Base-by-base conservation (phyloP, 1,140 invertebrate species). In the Cotesia chilonis region DNA sequence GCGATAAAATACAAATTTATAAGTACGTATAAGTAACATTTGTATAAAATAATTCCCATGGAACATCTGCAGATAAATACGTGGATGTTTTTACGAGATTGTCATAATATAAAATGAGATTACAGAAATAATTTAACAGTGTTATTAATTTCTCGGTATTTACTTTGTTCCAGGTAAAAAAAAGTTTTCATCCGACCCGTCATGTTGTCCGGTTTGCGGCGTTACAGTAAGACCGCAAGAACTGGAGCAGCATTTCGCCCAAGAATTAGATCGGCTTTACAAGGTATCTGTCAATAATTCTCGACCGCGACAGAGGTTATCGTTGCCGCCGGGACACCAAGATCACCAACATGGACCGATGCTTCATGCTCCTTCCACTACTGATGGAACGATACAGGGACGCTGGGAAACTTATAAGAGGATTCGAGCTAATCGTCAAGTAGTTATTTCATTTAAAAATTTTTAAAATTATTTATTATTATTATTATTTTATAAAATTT, bases 391-490 rank as follows among this genome's bases (percentile, higher is more conserved):
- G 77, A 90, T 91, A 72, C 92, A 94, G 75, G 92, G 92, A 68
- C 87, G 94, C 81, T 94, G 93, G 92, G 93, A 94, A 90, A 94
- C 93, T 20, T 95, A 94, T 83, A 92, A 94, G 82, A 88, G 94
- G 76, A 93, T 96, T 74, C 91, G 93, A 78, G 91, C 91, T 57
- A 96, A 96, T 82, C 88, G 94, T 78, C 93, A 94, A 79, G 91
- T 92, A 74, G 86, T 92, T 82, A 60, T 47, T 47, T 57, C 10
- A 64, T n/a, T n/a, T n/a, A n/a, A n/a, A n/a, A n/a, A n/a, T n/a
- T n/a, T n/a, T n/a, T n/a, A n/a, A n/a, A 28, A 28, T 28, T 2
- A 28, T 28, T 28, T 28, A 28, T 28, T 28, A 28, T 28, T 28
- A 28, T 28, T 17, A 17, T 17, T 17, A 17, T n/a, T n/a, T n/a